phyloP scores from a whole-genome alignment of 2,888 invertebrate genomes.

The Boloria euphrosyne region DNA sequence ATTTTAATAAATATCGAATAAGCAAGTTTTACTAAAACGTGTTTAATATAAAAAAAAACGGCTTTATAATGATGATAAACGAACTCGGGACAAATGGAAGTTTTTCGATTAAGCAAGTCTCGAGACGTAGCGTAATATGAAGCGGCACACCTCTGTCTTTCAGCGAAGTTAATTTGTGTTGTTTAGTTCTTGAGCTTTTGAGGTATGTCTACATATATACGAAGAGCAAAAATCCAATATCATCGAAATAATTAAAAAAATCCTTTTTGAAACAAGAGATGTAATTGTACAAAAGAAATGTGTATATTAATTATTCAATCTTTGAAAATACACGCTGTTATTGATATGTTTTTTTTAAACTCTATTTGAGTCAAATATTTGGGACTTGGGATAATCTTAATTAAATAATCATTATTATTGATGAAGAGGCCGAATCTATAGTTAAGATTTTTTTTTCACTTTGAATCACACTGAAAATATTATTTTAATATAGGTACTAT shows the following conservation, averaged over 20 bases:
- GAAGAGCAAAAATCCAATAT: background rate
- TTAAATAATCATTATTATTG: too few species aligned
- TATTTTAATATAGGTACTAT: too few species aligned
- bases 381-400: too few species aligned
- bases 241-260: background rate
- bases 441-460: too few species aligned
- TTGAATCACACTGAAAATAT: too few species aligned
- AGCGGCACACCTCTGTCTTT: conserved; percentile 21
- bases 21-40: conserved; percentile 7
- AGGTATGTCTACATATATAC: background rate
- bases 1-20: background rate
- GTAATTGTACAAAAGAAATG: too few species aligned
- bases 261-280: too few species aligned
- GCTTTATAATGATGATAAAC: conserved; percentile 18
- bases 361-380: too few species aligned
- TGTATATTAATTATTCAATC: too few species aligned
- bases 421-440: too few species aligned
- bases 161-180: conserved; percentile 6
- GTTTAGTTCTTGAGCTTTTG: background rate
- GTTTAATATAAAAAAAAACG: conserved; percentile 11
- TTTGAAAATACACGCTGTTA: too few species aligned
- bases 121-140: conserved; percentile 14
- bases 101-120: conserved; percentile 26
- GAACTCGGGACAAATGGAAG: conserved; percentile 17
- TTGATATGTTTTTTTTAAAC: too few species aligned